A percentile compares a stretch with the other conserved stretches of the same genome.
Conservation (phyloP, 2,888 invertebrate genomes). For the Cetonia aurata region DNA sequence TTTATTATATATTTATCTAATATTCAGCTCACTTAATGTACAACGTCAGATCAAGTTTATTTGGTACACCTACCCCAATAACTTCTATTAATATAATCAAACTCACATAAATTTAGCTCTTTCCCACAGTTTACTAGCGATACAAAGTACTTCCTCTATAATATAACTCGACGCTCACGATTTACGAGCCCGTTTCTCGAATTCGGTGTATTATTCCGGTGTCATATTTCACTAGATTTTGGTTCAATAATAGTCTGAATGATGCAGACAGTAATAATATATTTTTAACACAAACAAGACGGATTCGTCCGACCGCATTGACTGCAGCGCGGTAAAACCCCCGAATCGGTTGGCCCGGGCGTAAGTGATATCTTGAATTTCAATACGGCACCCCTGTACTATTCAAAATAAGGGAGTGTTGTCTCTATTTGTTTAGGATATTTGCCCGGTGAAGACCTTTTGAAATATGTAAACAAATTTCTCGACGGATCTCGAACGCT, state of each 20-base stretch:
- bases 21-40: too few species aligned
- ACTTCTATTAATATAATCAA: conserved; percentile 28
- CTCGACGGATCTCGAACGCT: conserved; percentile 51
- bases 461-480: conserved; percentile 59
- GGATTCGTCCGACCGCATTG: conserved; percentile 31
- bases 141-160: conserved; percentile 37
- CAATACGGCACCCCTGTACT: conserved; percentile 51
- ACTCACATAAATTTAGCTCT: conserved; percentile 16
- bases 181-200: conserved; percentile 36
- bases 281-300: conserved; percentile 44
- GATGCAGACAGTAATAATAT: conserved; percentile 29
- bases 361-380: conserved; percentile 53
- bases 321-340: background rate
- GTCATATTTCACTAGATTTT: conserved; percentile 43
- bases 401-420: conserved; percentile 58
- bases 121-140: conserved; percentile 32
- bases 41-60: too few species aligned
- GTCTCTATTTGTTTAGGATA: conserved; percentile 63
- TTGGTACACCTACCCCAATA: conserved; percentile 10
- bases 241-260: conserved; percentile 31
- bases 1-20: too few species aligned
- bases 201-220: conserved; percentile 39
- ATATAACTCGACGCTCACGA: conserved; percentile 13
- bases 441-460: conserved; percentile 60
- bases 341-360: conserved; percentile 28